Percentiles rank a stretch among this genome's conserved stretches.
Conservation (phyloP, 2,797 vertebrate species). For the Buphagus erythrorhynchus region DNA sequence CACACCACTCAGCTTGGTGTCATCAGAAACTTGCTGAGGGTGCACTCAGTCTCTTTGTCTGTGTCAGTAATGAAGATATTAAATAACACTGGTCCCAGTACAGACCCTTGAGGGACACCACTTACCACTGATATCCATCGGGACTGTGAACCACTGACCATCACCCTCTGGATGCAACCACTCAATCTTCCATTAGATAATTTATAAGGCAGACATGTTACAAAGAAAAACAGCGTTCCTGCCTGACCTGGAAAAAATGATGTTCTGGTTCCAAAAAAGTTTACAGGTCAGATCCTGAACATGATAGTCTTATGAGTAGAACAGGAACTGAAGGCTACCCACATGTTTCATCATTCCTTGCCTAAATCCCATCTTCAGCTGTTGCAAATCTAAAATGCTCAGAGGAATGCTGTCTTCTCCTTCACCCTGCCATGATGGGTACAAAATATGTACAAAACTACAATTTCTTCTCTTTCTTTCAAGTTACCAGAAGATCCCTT, state of each 20-base stretch:
- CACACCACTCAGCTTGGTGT: not conserved
- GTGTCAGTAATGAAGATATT: not conserved
- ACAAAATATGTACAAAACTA: not conserved
- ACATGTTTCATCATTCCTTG: not conserved
- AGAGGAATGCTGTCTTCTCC: not conserved
- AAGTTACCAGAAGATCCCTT: not conserved
- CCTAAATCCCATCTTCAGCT: not conserved
- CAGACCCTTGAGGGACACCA: not conserved
- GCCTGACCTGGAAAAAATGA: not conserved
- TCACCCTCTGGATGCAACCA: not conserved
- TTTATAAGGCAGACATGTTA: not conserved
- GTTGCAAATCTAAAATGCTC: not conserved
- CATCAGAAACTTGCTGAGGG: not conserved
- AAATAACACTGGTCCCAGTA: not conserved
- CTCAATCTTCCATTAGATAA: not conserved
- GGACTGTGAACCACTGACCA: not conserved
- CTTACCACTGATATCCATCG: not conserved
- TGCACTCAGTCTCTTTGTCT: fast-evolving
- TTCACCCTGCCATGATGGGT: not conserved
- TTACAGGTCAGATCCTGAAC: not conserved
- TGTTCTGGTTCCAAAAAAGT: not conserved
- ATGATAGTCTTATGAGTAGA: not conserved
- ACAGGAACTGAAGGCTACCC: not conserved
- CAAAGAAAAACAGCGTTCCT: not conserved
- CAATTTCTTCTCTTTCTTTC: not conserved